Evolutionary conservation across 2,888 invertebrate species (phyloP).

Genomic region (Caenorhabditis sp.): DNA sequence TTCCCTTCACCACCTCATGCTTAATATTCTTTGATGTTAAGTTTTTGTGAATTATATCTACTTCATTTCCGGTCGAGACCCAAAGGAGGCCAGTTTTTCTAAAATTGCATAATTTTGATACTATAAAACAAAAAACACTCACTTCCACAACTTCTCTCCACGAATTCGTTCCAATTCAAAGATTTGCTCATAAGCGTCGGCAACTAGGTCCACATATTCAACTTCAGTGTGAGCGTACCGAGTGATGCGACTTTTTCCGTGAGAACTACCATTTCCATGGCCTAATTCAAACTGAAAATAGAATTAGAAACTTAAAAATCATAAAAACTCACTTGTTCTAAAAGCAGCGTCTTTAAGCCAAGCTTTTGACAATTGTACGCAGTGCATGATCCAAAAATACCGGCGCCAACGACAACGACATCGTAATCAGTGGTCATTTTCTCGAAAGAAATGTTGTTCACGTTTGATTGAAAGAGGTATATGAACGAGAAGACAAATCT

Average conservation of each 20-base stretch:
- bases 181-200: slow-evolving; percentile 70
- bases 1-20: slow-evolving; percentile 64
- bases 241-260: slow-evolving; percentile 80
- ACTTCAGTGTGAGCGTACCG: slow-evolving; percentile 78
- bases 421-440: slow-evolving; percentile 64
- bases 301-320: not conserved
- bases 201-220: slow-evolving; percentile 71
- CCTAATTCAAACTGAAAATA: slow-evolving; percentile 71
- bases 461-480: not conserved
- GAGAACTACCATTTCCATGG: slow-evolving; percentile 80
- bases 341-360: slow-evolving; percentile 76
- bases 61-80: slow-evolving; percentile 57
- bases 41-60: slow-evolving; percentile 59
- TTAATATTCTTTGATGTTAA: slow-evolving; percentile 60
- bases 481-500: slow-evolving; percentile 3
- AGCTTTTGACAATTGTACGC: slow-evolving; percentile 79
- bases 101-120: not conserved
- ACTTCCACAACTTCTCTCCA: slow-evolving; percentile 71
- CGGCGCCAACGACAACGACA: slow-evolving; percentile 79
- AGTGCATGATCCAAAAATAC: slow-evolving; percentile 78
- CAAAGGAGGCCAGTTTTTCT: slow-evolving; percentile 73
- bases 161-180: slow-evolving; percentile 68
- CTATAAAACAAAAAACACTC: not conserved
- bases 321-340: slow-evolving; percentile 75
- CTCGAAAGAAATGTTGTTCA: not conserved